Evolutionary conservation across 2,113 vertebrate species (phyloP), one percentile per base, ranked within the genome.

Genomic region (Ictalurus furcatus): DNA sequence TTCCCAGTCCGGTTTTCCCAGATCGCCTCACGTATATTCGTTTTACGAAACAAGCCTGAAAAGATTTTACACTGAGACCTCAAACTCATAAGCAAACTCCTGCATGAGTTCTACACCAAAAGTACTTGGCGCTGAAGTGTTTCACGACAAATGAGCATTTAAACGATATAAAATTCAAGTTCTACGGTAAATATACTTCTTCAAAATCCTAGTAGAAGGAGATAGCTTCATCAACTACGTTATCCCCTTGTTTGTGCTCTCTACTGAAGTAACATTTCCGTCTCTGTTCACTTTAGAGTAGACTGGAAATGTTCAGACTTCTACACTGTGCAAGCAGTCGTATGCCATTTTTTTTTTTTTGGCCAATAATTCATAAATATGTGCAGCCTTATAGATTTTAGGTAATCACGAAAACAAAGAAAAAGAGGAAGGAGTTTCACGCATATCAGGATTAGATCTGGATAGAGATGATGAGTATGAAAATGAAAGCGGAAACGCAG

Each of bases 351-450:
- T 56, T 87, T 73, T 81, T 59, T 12, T 56, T 87, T 73, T 74
- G 52, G 17, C 81, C 40, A 65, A 83, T 81, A 85, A 69, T 61
- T 87, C 82, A 84, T 25, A 87, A 85, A 91, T 87, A 87, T 88
- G 74, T 65, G 74, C 83, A 85, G 34, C 37, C 82, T 87, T 34
- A 44, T 54, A 67, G 67, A 88, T 85, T 82, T 56, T 73, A 85
- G 82, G 25, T 44, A 73, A 71, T 88, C 40, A 34, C 74, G 2
- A 78, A 21, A 28, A 54, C 28, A 61, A 81, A 80, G 61, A 81
- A 73, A 90, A 65, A 56, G 44, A 74, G 61, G 28, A n/a, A n/a
- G 2, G 74, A 52, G 48, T 54, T 54, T 54, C 76, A 54, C 3
- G 76, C 0, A 23, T 52, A 78, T 79, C 13, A 8, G 76, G 23